Conservation (phyloP, 2,888 invertebrate genomes). For the Fragum fragum region DNA sequence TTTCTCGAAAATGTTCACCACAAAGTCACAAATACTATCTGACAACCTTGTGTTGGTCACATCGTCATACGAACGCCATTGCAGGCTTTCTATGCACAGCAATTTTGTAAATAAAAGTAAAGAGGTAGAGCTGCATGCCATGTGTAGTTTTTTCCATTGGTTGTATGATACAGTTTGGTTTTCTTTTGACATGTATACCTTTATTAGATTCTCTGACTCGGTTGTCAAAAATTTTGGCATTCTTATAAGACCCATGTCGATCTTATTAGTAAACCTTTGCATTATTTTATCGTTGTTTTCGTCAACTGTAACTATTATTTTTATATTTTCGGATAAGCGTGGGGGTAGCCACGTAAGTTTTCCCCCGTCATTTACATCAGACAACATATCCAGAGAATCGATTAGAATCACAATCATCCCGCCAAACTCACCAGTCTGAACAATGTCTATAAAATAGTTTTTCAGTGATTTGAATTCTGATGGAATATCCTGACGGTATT, state of each 20-base stretch:
- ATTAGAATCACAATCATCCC: slow-evolving; percentile 79
- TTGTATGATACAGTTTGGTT: slow-evolving; percentile 73
- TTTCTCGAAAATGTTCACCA: slow-evolving; percentile 75
- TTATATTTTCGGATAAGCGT: slow-evolving; percentile 76
- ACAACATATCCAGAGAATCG: slow-evolving; percentile 79
- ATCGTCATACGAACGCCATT: slow-evolving; percentile 79
- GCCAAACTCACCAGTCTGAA: slow-evolving; percentile 75
- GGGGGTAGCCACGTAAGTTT: slow-evolving; percentile 82
- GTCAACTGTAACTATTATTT: slow-evolving; percentile 78
- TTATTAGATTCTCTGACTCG: slow-evolving; percentile 76
- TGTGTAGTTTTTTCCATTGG: slow-evolving; percentile 75
- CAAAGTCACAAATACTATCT: slow-evolving; percentile 72
- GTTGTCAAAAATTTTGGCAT: slow-evolving; percentile 69
- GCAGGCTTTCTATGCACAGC: slow-evolving; percentile 69
- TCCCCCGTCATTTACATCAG: slow-evolving; percentile 73
- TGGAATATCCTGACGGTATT: slow-evolving; percentile 70
- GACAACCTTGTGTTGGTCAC: slow-evolving; percentile 52
- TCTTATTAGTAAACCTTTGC: slow-evolving; percentile 72
- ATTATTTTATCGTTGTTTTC: slow-evolving; percentile 73
- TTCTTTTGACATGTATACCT: slow-evolving; percentile 66
- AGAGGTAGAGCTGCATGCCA: slow-evolving; percentile 71
- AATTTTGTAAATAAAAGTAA: slow-evolving; percentile 78
- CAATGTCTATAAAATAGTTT: slow-evolving; percentile 75
- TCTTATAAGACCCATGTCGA: slow-evolving; percentile 66
- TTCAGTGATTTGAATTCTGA: slow-evolving; percentile 74